Percentiles rank a stretch among this genome's conserved stretches.
phyloP scores from a whole-genome alignment of 2,113 vertebrate species.

The Diglossa brunneiventris region DNA sequence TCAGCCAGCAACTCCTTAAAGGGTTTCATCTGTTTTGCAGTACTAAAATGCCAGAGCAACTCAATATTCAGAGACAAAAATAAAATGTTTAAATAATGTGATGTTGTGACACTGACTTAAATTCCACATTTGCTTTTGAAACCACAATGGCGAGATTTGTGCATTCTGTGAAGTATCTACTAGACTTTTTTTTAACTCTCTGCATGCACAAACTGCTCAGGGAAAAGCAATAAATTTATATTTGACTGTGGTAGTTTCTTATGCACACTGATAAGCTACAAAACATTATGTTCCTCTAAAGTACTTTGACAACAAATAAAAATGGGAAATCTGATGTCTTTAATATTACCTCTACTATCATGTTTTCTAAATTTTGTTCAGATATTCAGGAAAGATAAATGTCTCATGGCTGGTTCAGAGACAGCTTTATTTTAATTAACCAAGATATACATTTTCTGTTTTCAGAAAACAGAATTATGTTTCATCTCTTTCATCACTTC shows the following conservation, averaged over 20 bases:
- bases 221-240: not conserved
- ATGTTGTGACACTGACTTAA: slow-evolving; percentile 3
- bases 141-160: not conserved
- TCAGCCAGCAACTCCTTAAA: slow-evolving; percentile 49
- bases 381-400: not conserved
- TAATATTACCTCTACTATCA: not conserved
- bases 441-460: not conserved
- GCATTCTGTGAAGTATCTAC: not conserved
- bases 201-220: not conserved
- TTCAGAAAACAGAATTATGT: not conserved
- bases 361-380: not conserved
- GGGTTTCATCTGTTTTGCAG: slow-evolving; percentile 50
- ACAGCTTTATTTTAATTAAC: not conserved
- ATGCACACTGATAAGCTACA: not conserved
- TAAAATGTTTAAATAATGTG: slow-evolving; percentile 61
- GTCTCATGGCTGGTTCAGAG: not conserved
- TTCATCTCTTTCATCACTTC: not conserved
- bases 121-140: not conserved
- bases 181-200: not conserved
- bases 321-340: not conserved
- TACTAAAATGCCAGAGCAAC: slow-evolving; percentile 25
- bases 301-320: not conserved
- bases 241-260: not conserved
- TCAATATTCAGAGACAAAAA: slow-evolving; percentile 60
- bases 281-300: not conserved